Percentiles rank a stretch among this genome's conserved stretches.
Evolutionary conservation across 2,797 vertebrate species (phyloP).

Genomic region (Oryzias dopingdopingensis): DNA sequence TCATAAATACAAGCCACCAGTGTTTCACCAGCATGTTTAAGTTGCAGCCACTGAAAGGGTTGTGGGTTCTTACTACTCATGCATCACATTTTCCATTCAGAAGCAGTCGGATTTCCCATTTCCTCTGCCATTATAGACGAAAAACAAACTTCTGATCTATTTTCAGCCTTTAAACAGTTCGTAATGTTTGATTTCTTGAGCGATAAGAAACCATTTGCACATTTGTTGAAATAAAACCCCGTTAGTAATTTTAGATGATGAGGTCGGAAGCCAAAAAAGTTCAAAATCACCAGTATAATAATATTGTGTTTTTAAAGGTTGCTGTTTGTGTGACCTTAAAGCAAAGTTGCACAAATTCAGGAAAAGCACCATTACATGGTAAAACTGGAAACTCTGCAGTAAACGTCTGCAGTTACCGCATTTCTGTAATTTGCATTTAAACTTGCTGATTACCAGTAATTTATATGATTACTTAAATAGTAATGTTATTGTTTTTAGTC

Average conservation of each 20-base stretch:
- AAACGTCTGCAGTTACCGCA: too few relatives aligned
- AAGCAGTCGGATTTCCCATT: background rate
- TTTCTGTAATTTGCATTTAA: too few relatives aligned
- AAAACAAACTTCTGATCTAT: background rate
- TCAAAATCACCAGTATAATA: background rate
- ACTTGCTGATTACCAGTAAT: too few relatives aligned
- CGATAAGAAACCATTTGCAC: background rate
- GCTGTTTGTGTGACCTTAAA: too few relatives aligned
- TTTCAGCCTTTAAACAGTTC: background rate
- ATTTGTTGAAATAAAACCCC: background rate
- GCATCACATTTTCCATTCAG: background rate
- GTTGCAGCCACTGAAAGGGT: background rate
- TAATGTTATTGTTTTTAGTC: too few relatives aligned
- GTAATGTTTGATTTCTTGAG: background rate
- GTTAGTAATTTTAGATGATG: background rate
- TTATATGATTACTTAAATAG: too few relatives aligned
- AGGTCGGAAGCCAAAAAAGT: background rate
- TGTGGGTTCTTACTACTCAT: background rate
- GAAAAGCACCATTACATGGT: too few relatives aligned
- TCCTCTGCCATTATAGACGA: background rate
- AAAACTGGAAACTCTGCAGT: too few relatives aligned
- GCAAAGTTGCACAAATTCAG: too few relatives aligned
- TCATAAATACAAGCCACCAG: too few relatives aligned
- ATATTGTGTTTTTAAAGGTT: too few relatives aligned
- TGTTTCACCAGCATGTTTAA: background rate